phyloP scores from a whole-genome alignment of 2,888 invertebrate species.

The Ectropis crepuscularia region DNA sequence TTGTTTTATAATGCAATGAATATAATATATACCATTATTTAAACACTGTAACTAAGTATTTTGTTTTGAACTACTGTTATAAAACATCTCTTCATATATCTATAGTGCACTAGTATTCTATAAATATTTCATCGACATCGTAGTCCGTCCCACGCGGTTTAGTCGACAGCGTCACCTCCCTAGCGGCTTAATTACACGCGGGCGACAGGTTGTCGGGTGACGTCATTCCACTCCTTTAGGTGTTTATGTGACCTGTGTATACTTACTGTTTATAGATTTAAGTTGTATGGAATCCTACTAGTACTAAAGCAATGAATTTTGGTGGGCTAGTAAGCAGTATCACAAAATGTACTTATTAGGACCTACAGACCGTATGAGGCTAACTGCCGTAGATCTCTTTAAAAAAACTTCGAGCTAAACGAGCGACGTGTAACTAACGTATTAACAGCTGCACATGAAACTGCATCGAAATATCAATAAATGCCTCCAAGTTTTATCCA shows the following conservation, averaged over 20 bases:
- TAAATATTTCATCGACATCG: constrained; percentile 6
- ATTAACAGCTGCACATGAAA: no score
- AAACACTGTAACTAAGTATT: no score
- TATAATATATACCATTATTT: no score
- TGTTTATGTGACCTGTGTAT: constrained; percentile 43
- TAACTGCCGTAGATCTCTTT: no score
- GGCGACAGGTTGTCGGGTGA: constrained; percentile 84
- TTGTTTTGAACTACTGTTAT: neutral
- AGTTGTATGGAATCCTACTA: constrained; percentile 2
- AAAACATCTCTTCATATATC: neutral
- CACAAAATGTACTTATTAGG: no score
- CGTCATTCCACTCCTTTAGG: constrained; percentile 68
- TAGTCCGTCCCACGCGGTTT: constrained; percentile 35
- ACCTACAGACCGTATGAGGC: no score
- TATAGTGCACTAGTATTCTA: neutral
- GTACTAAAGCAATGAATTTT: neutral
- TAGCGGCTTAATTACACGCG: constrained; percentile 82
- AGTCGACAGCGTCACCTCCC: constrained; percentile 56
- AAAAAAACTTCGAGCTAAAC: no score
- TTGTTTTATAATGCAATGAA: no score
- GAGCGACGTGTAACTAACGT: no score
- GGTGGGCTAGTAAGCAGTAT: neutral
- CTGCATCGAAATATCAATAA: no score
- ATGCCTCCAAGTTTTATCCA: no score
- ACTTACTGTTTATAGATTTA: constrained; percentile 41